Conservation (phyloP, 1,140 invertebrate genomes). For the Prorops nasuta region DNA sequence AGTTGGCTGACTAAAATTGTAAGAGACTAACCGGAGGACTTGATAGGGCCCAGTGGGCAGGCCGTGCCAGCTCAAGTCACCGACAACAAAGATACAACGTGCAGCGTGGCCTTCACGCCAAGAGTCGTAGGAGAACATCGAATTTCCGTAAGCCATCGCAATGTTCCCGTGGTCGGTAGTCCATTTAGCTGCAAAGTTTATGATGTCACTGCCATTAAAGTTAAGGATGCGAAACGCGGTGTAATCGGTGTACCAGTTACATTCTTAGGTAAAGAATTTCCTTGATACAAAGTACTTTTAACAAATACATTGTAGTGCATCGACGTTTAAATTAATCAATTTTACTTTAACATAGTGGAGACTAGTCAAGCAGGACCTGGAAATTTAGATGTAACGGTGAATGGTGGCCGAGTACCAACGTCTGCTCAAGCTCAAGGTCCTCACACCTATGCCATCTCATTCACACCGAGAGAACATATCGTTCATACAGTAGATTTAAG, state of each 20-base stretch:
- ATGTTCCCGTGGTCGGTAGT: conserved; percentile 77
- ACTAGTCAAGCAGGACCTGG: conserved; percentile 94
- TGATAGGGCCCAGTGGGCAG: conserved; percentile 80
- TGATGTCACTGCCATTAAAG: conserved; percentile 91
- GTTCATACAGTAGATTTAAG: conserved; percentile 89
- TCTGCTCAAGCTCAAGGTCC: conserved; percentile 92
- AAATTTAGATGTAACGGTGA: conserved; percentile 95
- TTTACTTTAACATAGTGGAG: conserved; percentile 70
- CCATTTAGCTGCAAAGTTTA: conserved; percentile 94
- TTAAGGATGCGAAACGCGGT: conserved; percentile 86
- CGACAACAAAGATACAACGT: conserved; percentile 73
- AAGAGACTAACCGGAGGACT: conserved; percentile 56
- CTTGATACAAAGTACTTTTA: conserved; percentile 1
- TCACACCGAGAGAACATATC: conserved; percentile 86
- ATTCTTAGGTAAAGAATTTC: conserved; percentile 73
- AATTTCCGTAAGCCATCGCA: conserved; percentile 79
- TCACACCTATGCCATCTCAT: conserved; percentile 95
- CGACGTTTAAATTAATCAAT: too few species aligned
- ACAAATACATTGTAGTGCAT: too few species aligned
- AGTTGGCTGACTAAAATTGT: conserved; percentile 43
- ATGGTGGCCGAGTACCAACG: conserved; percentile 91
- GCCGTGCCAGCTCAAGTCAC: conserved; percentile 83
- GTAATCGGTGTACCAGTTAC: conserved; percentile 91
- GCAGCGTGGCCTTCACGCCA: conserved; percentile 84
- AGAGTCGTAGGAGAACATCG: conserved; percentile 86